Conservation (phyloP, 2,888 invertebrate genomes). For the Amphipoea oculea region DNA sequence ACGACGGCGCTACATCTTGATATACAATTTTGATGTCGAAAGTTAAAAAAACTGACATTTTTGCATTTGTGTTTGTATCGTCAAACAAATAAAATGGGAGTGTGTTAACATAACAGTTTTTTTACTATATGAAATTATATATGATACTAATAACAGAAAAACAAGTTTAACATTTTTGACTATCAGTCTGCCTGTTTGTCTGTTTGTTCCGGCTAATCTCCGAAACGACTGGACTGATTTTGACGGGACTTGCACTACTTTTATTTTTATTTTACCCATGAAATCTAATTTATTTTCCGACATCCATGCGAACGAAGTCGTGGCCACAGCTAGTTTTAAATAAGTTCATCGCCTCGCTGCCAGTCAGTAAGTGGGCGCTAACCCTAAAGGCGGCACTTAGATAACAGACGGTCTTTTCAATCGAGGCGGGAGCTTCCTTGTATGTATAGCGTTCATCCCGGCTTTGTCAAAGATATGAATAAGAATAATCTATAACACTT, state of each 20-base stretch:
- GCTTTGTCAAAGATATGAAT: slow-evolving; percentile 59
- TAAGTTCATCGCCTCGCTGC: not conserved
- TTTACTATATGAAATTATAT: too few species aligned
- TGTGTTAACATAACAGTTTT: not conserved
- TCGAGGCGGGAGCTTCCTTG: slow-evolving; percentile 48
- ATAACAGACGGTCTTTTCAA: slow-evolving; percentile 60
- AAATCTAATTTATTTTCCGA: not conserved
- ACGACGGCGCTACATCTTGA: not conserved
- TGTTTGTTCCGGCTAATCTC: too few species aligned
- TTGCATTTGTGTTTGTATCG: too few species aligned
- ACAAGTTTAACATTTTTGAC: too few species aligned
- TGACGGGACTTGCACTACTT: not conserved
- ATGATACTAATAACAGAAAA: too few species aligned
- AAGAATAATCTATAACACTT: slow-evolving; percentile 62
- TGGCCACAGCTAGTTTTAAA: too few species aligned
- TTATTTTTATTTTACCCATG: not conserved
- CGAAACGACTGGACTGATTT: not conserved
- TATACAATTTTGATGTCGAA: not conserved
- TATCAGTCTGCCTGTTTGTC: too few species aligned
- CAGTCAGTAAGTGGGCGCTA: slow-evolving; percentile 8
- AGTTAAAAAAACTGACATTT: not conserved
- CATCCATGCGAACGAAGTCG: not conserved
- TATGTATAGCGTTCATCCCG: slow-evolving; percentile 49
- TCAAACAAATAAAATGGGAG: not conserved
- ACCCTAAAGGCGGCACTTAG: slow-evolving; percentile 51